phyloP scores from a whole-genome alignment of 2,113 vertebrate genomes.

The Myiagra hebetior region DNA sequence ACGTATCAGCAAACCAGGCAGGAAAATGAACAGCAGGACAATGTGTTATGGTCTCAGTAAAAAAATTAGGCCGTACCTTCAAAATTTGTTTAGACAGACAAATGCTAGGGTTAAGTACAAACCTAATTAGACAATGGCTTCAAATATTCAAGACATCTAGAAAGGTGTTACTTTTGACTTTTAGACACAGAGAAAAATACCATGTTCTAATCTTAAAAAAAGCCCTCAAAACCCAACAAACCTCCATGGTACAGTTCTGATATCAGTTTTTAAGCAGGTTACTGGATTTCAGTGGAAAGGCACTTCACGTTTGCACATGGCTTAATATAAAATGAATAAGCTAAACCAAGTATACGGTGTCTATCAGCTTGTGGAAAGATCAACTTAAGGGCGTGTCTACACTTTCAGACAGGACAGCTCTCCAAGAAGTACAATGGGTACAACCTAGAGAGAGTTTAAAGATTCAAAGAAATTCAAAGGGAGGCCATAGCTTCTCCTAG shows the following conservation, averaged over 20 bases:
- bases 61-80: not conserved
- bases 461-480: not conserved
- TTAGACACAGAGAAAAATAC: not conserved
- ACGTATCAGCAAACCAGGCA: not conserved
- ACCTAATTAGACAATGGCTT: not conserved
- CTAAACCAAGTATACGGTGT: not conserved
- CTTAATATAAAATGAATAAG: not conserved
- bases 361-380: not conserved
- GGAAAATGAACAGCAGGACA: not conserved
- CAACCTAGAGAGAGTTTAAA: not conserved
- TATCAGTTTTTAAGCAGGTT: not conserved
- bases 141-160: not conserved
- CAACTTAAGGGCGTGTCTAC: not conserved
- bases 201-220: not conserved
- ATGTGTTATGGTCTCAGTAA: not conserved
- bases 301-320: not conserved
- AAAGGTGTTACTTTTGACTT: not conserved
- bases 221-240: fast-evolving
- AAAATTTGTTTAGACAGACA: not conserved
- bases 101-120: not conserved
- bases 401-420: not conserved
- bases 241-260: not conserved
- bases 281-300: not conserved
- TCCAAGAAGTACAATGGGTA: not conserved
- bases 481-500: not conserved